These are phyloP conservation scores for Neogobius melanostomus DNA, from an alignment of 2,113 vertebrate species.

Conservation along the genomic window DNA sequence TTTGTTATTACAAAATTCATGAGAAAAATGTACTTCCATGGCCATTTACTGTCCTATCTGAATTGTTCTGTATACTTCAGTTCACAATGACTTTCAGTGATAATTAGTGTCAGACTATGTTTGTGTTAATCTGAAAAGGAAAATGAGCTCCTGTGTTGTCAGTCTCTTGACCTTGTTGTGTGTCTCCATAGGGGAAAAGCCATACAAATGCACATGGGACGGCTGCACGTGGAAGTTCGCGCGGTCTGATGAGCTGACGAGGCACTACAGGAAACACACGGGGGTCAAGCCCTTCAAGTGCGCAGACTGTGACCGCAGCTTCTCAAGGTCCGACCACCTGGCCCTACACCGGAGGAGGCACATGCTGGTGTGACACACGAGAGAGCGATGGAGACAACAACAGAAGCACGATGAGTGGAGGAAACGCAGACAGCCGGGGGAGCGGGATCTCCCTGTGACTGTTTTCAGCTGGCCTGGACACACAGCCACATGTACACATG, in stretches of 20 bases:
- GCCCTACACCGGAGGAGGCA: conserved; percentile 97
- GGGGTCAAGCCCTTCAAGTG: conserved; percentile 99
- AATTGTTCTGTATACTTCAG: background rate
- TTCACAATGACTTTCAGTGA: background rate
- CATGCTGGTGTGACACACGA: conserved; percentile 91
- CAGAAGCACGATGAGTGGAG: conserved; percentile 52
- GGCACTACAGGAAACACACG: conserved; percentile 99
- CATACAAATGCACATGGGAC: conserved; percentile 99
- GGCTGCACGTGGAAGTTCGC: conserved; percentile 99
- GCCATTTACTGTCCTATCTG: no score
- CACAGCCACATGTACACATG: conserved; percentile 13
- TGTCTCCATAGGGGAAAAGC: conserved; percentile 91
- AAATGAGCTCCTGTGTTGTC: background rate
- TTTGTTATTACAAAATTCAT: no score
- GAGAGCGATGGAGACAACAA: conserved; percentile 61
- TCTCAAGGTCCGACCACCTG: conserved; percentile 97
- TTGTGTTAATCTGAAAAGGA: background rate
- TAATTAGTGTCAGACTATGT: background rate
- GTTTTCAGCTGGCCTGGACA: conserved; percentile 73
- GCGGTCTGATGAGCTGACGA: conserved; percentile 96
- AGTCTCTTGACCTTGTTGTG: background rate
- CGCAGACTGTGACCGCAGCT: conserved; percentile 98
- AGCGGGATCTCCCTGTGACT: conserved; percentile 73
- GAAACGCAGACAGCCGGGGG: conserved; percentile 50
- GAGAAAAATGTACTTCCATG: no score